Conservation (phyloP, 2,888 invertebrate genomes). For the Tetropium fuscum region DNA sequence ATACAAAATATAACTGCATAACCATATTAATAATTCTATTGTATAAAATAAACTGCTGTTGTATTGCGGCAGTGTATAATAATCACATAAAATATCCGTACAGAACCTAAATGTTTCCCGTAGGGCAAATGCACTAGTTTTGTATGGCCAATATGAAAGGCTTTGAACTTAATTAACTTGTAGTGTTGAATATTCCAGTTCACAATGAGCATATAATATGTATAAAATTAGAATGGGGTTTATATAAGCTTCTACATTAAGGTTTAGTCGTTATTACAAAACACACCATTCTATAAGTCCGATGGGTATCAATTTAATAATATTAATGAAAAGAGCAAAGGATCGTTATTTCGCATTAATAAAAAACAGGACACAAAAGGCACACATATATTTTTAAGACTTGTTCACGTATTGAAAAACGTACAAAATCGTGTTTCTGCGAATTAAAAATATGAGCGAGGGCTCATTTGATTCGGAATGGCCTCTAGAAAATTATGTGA, state of each 20-base stretch:
- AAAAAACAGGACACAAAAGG: no score
- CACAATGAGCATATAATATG: slow-evolving; percentile 10
- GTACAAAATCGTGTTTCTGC: no score
- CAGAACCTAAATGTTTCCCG: neutral
- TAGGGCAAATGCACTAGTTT: slow-evolving; percentile 6
- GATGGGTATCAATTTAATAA: no score
- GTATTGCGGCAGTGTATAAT: neutral
- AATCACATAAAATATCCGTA: slow-evolving; percentile 1
- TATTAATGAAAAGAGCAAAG: no score
- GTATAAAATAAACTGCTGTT: neutral
- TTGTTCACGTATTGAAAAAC: no score
- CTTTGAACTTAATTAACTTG: slow-evolving; percentile 5
- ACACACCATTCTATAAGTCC: no score
- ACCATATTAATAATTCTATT: neutral
- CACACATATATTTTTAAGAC: no score
- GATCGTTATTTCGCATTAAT: no score
- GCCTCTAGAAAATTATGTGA: no score
- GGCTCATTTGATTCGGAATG: no score
- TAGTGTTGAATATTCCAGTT: neutral
- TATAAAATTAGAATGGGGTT: slow-evolving; percentile 1
- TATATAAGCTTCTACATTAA: slow-evolving; percentile 2
- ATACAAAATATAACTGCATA: no score
- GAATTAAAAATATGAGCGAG: no score
- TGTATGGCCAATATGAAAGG: slow-evolving; percentile 9
- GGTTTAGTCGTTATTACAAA: neutral